phyloP scores from a whole-genome alignment of 2,888 invertebrate genomes.

The Xestia rhomboidea region DNA sequence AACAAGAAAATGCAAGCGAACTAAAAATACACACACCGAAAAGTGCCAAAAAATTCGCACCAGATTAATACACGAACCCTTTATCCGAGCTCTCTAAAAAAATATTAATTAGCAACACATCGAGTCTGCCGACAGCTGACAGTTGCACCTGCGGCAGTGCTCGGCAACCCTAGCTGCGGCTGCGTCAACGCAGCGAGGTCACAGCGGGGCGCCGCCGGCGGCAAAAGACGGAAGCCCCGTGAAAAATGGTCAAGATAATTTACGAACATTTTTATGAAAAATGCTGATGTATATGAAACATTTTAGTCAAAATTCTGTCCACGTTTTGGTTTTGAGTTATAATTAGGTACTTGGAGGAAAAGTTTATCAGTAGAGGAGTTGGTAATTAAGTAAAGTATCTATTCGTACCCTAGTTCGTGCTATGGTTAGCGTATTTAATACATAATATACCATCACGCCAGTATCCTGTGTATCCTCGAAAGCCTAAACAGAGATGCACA shows the following conservation, averaged over 20 bases:
- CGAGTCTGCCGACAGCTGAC: constrained; percentile 82
- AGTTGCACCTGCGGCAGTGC: constrained; percentile 81
- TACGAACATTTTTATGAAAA: constrained; percentile 47
- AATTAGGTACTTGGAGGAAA: constrained; percentile 1
- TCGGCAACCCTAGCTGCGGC: constrained; percentile 48
- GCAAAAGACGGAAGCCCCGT: constrained; percentile 45
- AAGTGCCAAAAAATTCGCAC: constrained; percentile 11
- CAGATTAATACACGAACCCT: constrained; percentile 57
- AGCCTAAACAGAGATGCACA: background rate
- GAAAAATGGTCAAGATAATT: constrained; percentile 74
- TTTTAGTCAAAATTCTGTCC: constrained; percentile 26
- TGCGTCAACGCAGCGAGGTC: constrained; percentile 37
- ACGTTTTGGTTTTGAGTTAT: constrained; percentile 16
- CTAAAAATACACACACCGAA: background rate
- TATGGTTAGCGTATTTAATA: background rate
- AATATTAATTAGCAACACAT: constrained; percentile 74
- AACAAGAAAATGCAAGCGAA: background rate
- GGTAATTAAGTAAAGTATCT: background rate
- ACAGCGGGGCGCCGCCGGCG: constrained; percentile 40
- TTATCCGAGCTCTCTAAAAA: constrained; percentile 64
- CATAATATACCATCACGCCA: background rate
- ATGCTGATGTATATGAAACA: constrained; percentile 21
- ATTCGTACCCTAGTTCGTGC: background rate
- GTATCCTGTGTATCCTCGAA: background rate
- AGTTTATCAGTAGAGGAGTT: background rate